Evolutionary conservation across 2,113 vertebrate species (phyloP).

Genomic region (Sylvilagus bachmani): DNA sequence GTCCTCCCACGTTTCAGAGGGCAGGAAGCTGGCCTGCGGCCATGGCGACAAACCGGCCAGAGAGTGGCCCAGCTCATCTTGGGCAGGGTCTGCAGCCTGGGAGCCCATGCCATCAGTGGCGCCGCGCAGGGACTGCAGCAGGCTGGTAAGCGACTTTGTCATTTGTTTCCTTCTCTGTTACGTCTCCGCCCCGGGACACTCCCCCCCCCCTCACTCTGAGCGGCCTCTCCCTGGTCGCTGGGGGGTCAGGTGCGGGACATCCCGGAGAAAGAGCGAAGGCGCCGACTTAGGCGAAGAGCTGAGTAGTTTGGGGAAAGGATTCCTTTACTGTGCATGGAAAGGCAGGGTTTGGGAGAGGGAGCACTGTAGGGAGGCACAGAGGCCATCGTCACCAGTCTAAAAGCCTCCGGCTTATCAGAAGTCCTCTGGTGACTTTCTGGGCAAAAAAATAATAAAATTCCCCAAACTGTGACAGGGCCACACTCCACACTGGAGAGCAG

Average conservation of each 20-base stretch:
- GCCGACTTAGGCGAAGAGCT: too few relatives aligned
- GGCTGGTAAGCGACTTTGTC: background rate
- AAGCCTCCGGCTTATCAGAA: background rate
- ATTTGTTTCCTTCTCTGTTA: background rate
- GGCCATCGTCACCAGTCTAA: background rate
- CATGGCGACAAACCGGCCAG: too few relatives aligned
- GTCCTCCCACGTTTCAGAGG: background rate
- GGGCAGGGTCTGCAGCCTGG: rapidly evolving
- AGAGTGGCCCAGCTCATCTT: background rate
- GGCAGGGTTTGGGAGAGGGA: background rate
- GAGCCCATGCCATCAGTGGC: rapidly evolving
- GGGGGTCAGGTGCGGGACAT: too few relatives aligned
- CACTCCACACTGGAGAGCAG: rapidly evolving
- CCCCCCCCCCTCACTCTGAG: background rate
- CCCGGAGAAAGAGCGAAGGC: background rate
- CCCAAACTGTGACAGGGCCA: background rate
- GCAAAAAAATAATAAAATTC: background rate
- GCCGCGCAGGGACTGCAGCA: rapidly evolving
- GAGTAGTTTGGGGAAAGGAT: background rate
- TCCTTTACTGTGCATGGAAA: background rate
- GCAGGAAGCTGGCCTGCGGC: background rate
- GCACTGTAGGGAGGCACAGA: background rate
- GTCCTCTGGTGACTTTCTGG: background rate
- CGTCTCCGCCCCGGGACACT: background rate
- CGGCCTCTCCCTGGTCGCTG: too few relatives aligned